Percentiles rank a stretch among this genome's conserved stretches.
phyloP scores from a whole-genome alignment of 2,888 invertebrate genomes.

The Cryptus armator region DNA sequence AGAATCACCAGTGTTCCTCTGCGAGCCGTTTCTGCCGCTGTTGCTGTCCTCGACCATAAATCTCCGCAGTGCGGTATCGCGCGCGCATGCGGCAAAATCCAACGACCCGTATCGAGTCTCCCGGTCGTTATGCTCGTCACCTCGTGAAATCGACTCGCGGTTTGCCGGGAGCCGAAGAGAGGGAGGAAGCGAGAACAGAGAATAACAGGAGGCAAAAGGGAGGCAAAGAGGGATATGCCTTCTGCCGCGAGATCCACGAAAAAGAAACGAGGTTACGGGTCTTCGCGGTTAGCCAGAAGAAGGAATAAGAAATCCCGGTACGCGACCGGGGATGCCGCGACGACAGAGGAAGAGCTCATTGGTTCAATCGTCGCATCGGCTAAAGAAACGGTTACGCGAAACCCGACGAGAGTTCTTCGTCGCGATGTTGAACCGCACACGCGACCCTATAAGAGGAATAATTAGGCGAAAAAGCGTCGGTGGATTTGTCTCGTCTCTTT shows the following conservation, averaged over 20 bases:
- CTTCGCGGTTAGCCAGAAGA: slow-evolving; percentile 53
- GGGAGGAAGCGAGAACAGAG: slow-evolving; percentile 28
- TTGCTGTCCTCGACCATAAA: slow-evolving; percentile 67
- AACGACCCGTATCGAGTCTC: slow-evolving; percentile 70
- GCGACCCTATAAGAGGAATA: slow-evolving; percentile 67
- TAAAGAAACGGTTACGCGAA: slow-evolving; percentile 1
- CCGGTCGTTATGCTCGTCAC: slow-evolving; percentile 72
- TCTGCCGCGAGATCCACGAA: slow-evolving; percentile 49
- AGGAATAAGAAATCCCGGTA: slow-evolving; percentile 50
- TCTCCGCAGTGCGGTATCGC: slow-evolving; percentile 69
- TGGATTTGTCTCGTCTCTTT: slow-evolving; percentile 25
- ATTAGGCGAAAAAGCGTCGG: slow-evolving; percentile 69
- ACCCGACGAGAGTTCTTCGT: slow-evolving; percentile 47
- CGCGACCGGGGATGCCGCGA: slow-evolving; percentile 59
- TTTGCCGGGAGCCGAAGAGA: slow-evolving; percentile 69
- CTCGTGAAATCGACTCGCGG: slow-evolving; percentile 72
- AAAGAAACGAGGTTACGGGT: slow-evolving; percentile 60
- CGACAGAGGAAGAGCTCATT: slow-evolving; percentile 8
- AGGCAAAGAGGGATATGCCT: slow-evolving; percentile 66
- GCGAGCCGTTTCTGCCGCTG: slow-evolving; percentile 45
- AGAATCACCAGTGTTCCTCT: slow-evolving; percentile 51
- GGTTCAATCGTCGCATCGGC: background rate
- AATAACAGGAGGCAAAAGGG: slow-evolving; percentile 61
- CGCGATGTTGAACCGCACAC: slow-evolving; percentile 44
- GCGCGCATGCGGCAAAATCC: slow-evolving; percentile 70